phyloP scores from a whole-genome alignment of 2,113 vertebrate genomes.

The Calidris pugnax region DNA sequence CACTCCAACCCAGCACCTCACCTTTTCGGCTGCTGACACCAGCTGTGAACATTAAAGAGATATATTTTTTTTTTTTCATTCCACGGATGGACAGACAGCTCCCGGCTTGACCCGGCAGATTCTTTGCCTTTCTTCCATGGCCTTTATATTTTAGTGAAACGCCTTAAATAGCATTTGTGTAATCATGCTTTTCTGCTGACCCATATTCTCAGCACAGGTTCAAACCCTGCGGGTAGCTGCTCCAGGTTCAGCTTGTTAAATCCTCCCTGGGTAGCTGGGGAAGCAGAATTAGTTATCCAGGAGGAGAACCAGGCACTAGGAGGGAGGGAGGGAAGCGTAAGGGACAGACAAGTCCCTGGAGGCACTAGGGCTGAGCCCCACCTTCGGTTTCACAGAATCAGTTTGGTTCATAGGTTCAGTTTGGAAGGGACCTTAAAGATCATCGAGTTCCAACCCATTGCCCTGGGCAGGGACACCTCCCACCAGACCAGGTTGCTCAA shows the following conservation, averaged over 20 bases:
- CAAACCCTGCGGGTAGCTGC: not conserved
- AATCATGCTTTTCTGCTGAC: conserved; percentile 11
- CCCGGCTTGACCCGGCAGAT: not conserved
- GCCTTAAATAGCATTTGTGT: conserved; percentile 2
- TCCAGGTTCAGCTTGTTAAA: conserved; percentile 29
- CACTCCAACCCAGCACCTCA: not conserved
- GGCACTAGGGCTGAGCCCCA: not conserved
- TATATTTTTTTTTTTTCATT: not conserved
- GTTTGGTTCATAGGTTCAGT: too few relatives aligned
- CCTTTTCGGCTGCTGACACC: not conserved
- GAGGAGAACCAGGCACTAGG: not conserved
- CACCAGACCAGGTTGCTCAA: too few relatives aligned
- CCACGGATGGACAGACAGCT: not conserved
- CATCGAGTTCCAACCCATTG: too few relatives aligned
- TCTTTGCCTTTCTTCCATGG: not conserved
- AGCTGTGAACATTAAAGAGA: not conserved
- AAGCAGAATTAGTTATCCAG: not conserved
- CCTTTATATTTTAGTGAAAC: not conserved
- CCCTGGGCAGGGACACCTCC: too few relatives aligned
- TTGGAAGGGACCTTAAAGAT: too few relatives aligned
- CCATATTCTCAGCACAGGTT: conserved; percentile 21
- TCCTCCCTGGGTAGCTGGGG: not conserved
- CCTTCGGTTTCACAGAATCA: fast-evolving
- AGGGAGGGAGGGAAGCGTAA: not conserved
- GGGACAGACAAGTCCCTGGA: not conserved